phyloP scores from a whole-genome alignment of 2,888 invertebrate genomes.

The Erebia aethiops region DNA sequence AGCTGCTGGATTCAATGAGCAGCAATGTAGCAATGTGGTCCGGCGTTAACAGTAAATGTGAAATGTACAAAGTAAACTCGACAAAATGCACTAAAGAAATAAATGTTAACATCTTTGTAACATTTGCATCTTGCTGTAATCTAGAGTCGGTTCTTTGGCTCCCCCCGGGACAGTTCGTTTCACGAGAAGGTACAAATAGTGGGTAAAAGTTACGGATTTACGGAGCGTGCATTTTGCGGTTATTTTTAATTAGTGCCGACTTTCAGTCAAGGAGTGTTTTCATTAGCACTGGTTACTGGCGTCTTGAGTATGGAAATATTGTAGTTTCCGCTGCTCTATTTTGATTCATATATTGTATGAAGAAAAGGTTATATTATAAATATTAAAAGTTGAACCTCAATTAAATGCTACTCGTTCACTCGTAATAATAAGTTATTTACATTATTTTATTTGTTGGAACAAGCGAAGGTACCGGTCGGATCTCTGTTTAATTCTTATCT shows the following conservation, averaged over 20 bases:
- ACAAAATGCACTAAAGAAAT: conserved; percentile 22
- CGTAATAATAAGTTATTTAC: too few species aligned
- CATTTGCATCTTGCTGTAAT: conserved; percentile 18
- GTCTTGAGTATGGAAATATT: background rate
- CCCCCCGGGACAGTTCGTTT: background rate
- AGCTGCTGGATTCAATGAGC: too few species aligned
- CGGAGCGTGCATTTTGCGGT: conserved; percentile 47
- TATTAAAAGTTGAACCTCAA: too few species aligned
- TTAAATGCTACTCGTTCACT: too few species aligned
- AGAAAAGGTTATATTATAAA: too few species aligned
- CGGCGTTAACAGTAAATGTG: background rate
- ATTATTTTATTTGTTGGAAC: too few species aligned
- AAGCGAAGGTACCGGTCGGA: too few species aligned
- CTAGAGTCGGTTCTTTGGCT: conserved; percentile 13
- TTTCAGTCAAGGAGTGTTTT: conserved; percentile 34
- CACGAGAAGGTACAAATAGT: background rate
- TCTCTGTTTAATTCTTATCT: too few species aligned
- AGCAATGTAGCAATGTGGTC: too few species aligned
- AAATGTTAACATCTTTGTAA: conserved; percentile 27
- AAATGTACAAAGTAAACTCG: background rate
- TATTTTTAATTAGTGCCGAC: conserved; percentile 55
- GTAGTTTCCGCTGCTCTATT: background rate
- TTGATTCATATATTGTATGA: background rate
- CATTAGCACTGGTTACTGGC: conserved; percentile 37
- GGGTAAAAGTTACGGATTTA: conserved; percentile 30